Conservation (phyloP, 2,113 vertebrate genomes). For the Nannospalax galili region DNA sequence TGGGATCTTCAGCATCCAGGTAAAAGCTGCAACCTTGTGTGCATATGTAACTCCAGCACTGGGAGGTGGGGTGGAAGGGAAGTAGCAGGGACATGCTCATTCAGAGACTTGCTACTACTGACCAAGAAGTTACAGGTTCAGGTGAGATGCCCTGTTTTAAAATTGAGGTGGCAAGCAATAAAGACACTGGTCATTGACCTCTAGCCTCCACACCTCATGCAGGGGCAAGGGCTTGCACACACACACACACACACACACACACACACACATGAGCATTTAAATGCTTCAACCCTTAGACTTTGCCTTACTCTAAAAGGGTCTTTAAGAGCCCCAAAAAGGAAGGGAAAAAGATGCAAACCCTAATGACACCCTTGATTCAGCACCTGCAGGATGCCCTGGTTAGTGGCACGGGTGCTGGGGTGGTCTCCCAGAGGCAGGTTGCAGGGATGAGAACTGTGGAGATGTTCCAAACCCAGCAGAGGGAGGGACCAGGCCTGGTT, state of each 20-base stretch:
- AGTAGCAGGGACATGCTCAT: background rate
- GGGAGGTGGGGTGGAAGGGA: background rate
- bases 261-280: background rate
- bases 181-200: background rate
- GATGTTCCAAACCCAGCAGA: background rate
- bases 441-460: background rate
- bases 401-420: no score
- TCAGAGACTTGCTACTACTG: background rate
- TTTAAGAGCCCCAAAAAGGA: background rate
- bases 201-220: background rate
- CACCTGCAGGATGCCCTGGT: background rate
- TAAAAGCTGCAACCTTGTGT: background rate
- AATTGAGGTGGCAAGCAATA: background rate
- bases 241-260: background rate
- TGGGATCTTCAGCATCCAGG: background rate
- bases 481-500: background rate
- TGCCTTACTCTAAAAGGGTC: background rate
- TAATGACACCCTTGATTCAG: background rate
- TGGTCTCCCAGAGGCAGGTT: background rate
- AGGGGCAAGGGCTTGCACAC: background rate
- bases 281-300: no score
- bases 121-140: background rate
- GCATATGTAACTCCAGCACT: background rate
- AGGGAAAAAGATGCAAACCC: background rate
- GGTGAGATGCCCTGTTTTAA: background rate